phyloP scores from a whole-genome alignment of 2,113 vertebrate species.

The Ptyas mucosa region DNA sequence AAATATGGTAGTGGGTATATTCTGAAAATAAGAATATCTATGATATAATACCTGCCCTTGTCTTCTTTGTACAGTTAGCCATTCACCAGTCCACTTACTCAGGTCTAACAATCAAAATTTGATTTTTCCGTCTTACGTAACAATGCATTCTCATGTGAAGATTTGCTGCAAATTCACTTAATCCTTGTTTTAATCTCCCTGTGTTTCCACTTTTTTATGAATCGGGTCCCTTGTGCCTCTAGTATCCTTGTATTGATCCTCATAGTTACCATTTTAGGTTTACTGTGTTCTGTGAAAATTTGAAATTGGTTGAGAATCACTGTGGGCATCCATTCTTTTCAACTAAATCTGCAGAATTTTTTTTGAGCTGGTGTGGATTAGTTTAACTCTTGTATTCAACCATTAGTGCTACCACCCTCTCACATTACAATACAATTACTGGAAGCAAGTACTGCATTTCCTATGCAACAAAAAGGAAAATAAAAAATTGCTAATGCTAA shows the following conservation, averaged over 20 bases:
- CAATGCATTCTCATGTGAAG: slow-evolving; percentile 54
- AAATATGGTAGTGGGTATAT: slow-evolving; percentile 40
- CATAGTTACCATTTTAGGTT: slow-evolving; percentile 81
- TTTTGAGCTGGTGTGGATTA: slow-evolving; percentile 83
- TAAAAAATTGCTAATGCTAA: slow-evolving; percentile 97
- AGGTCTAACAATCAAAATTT: slow-evolving; percentile 32
- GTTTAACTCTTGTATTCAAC: slow-evolving; percentile 86
- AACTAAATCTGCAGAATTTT: slow-evolving; percentile 85
- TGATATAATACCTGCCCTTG: background rate
- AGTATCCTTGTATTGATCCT: slow-evolving; percentile 87
- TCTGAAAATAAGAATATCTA: slow-evolving; percentile 28
- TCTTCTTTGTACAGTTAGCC: background rate
- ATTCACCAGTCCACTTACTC: slow-evolving; percentile 7
- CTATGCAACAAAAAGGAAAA: slow-evolving; percentile 98
- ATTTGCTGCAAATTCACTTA: slow-evolving; percentile 62
- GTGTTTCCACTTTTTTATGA: slow-evolving; percentile 73
- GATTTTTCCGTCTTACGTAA: slow-evolving; percentile 28
- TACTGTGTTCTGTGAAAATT: slow-evolving; percentile 83
- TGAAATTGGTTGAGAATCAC: slow-evolving; percentile 88
- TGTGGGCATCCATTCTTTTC: slow-evolving; percentile 86
- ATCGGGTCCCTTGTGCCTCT: slow-evolving; percentile 92
- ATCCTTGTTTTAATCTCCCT: slow-evolving; percentile 76
- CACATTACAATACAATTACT: slow-evolving; percentile 94
- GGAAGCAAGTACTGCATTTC: slow-evolving; percentile 99
- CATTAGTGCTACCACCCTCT: slow-evolving; percentile 91